phyloP scores from a whole-genome alignment of 1,140 invertebrate species.

The Papilio xuthus region DNA sequence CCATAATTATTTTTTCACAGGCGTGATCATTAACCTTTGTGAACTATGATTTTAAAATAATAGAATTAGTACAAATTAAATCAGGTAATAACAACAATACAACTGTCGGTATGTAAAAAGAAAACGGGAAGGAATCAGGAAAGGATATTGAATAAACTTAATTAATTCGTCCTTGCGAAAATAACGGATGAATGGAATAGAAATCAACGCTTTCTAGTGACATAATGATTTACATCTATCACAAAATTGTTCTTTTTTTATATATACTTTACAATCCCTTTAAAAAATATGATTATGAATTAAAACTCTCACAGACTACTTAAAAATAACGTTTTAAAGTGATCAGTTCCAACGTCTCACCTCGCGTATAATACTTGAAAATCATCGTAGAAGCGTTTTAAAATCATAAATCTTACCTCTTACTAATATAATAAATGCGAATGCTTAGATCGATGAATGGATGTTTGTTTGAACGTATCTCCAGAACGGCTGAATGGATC shows the following conservation, averaged over 20 bases:
- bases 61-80: background rate
- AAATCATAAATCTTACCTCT: too few species aligned
- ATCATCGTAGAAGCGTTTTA: background rate
- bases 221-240: background rate
- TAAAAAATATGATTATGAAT: too few species aligned
- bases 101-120: constrained; percentile 40
- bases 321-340: too few species aligned
- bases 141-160: constrained; percentile 50
- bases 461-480: too few species aligned
- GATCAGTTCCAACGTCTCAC: too few species aligned
- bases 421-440: too few species aligned
- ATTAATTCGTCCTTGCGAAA: constrained; percentile 48
- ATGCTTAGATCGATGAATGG: too few species aligned
- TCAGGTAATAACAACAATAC: constrained; percentile 15
- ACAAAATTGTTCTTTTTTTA: background rate
- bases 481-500: too few species aligned
- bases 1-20: background rate
- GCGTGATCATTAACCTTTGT: constrained; percentile 19
- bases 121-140: constrained; percentile 53
- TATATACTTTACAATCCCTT: background rate
- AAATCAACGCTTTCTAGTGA: constrained; percentile 9
- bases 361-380: background rate
- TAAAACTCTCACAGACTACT: too few species aligned
- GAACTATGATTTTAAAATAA: background rate
- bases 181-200: constrained; percentile 18